Evolutionary conservation across 2,888 invertebrate genomes (phyloP).

Genomic region (Synanthedon andrenaeformis): DNA sequence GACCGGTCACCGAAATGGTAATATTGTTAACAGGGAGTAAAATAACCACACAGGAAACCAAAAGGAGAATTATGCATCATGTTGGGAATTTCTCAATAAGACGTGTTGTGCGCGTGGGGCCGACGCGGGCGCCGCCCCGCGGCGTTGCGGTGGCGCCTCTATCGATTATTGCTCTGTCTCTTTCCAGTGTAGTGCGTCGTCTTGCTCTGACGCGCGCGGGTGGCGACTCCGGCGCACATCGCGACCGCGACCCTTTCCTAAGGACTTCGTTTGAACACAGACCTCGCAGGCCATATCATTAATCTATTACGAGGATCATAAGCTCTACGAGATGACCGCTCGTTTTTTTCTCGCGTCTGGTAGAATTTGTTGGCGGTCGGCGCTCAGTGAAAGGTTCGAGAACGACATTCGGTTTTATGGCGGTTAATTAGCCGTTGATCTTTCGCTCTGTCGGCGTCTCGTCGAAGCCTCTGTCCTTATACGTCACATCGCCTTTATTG

Average conservation of each 20-base stretch:
- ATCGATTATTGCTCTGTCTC: constrained; percentile 35
- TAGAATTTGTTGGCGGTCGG: constrained; percentile 38
- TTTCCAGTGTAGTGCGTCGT: constrained; percentile 22
- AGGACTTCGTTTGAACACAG: constrained; percentile 46
- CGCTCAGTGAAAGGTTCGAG: constrained; percentile 48
- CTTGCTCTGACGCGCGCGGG: constrained; percentile 39
- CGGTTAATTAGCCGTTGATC: constrained; percentile 60
- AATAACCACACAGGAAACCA: constrained; percentile 55
- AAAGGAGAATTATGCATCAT: constrained; percentile 63
- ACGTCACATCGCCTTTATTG: constrained; percentile 45
- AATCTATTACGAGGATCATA: constrained; percentile 59
- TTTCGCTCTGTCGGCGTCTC: constrained; percentile 46
- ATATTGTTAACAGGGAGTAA: constrained; percentile 67
- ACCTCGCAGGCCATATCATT: constrained; percentile 60
- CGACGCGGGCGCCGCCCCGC: constrained; percentile 58
- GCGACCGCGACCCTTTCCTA: constrained; percentile 1
- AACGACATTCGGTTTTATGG: constrained; percentile 63
- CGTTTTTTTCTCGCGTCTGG: constrained; percentile 36
- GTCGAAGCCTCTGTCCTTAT: constrained; percentile 27
- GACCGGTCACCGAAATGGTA: constrained; percentile 57
- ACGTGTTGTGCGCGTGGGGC: constrained; percentile 58
- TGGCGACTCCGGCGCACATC: constrained; percentile 36
- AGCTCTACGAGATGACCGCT: constrained; percentile 42
- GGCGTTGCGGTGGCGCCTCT: constrained; percentile 54
- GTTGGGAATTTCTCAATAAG: constrained; percentile 68